Percentiles rank a stretch among this genome's conserved stretches.
These are phyloP conservation scores for Ictalurus punctatus DNA, from an alignment of 2,113 vertebrate species.

Conservation along the genomic window DNA sequence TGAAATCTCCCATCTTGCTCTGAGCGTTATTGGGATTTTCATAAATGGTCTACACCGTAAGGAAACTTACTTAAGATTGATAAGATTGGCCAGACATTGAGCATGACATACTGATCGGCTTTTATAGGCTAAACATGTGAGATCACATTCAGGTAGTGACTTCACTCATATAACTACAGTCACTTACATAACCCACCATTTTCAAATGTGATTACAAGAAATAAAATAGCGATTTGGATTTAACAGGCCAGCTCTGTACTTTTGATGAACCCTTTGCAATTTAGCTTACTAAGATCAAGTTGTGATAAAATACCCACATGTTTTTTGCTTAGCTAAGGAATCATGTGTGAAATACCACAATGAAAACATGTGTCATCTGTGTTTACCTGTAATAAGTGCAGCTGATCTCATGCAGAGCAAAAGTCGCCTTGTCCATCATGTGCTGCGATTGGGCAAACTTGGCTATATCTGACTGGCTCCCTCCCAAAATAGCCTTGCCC, in stretches of 20 bases:
- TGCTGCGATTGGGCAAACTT: conserved; percentile 71
- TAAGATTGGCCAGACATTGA: not conserved
- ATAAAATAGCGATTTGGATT: not conserved
- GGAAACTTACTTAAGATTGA: not conserved
- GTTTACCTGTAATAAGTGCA: conserved; percentile 76
- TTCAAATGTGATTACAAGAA: not conserved
- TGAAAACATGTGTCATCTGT: not conserved
- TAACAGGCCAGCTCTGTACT: not conserved
- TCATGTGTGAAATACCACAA: not conserved
- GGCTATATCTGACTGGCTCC: conserved; percentile 72
- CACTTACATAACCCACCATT: not conserved
- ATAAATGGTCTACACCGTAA: not conserved
- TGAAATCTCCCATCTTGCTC: not conserved
- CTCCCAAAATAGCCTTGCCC: conserved; percentile 65
- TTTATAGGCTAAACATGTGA: not conserved
- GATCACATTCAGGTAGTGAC: not conserved
- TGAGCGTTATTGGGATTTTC: not conserved
- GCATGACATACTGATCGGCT: not conserved
- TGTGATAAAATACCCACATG: not conserved
- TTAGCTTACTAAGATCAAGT: not conserved
- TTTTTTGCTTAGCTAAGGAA: conserved; percentile 5
- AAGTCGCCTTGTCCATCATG: conserved; percentile 74
- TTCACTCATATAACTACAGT: not conserved
- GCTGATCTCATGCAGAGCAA: conserved; percentile 73
- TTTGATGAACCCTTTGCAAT: not conserved